These are phyloP conservation scores for Meteorus colon DNA, from an alignment of 2,888 invertebrate genomes.

Conservation along the genomic window DNA sequence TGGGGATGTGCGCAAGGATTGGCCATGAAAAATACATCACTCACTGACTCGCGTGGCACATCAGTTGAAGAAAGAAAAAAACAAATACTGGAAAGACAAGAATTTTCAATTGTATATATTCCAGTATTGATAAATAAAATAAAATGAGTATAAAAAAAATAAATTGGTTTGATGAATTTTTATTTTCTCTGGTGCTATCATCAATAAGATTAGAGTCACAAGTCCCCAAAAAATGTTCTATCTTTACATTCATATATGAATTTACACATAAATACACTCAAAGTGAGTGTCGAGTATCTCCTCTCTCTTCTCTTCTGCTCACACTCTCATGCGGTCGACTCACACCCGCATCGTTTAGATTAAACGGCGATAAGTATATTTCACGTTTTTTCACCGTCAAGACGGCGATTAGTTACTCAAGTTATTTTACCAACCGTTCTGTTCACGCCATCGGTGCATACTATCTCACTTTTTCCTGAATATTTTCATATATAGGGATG, in stretches of 20 bases:
- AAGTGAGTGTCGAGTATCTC: conserved; percentile 46
- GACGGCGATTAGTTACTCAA: conserved; percentile 59
- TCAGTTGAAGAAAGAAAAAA: not conserved
- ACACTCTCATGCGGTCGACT: not conserved
- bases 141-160: not conserved
- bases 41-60: not conserved
- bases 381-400: conserved; percentile 45
- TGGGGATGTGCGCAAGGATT: not conserved
- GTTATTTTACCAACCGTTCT: conserved; percentile 56
- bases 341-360: conserved; percentile 24
- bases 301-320: not conserved
- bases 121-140: not conserved
- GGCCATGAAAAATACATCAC: not conserved
- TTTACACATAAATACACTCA: conserved; percentile 32
- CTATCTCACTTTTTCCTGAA: conserved; percentile 10
- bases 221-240: not conserved
- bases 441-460: not conserved
- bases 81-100: not conserved
- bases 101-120: not conserved
- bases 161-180: not conserved
- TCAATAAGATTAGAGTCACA: not conserved
- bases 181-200: not conserved
- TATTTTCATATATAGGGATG: conserved; percentile 23
- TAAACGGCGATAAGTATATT: conserved; percentile 44
- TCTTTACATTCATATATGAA: not conserved